phyloP scores from a whole-genome alignment of 2,113 vertebrate genomes.

The Alethe diademata region DNA sequence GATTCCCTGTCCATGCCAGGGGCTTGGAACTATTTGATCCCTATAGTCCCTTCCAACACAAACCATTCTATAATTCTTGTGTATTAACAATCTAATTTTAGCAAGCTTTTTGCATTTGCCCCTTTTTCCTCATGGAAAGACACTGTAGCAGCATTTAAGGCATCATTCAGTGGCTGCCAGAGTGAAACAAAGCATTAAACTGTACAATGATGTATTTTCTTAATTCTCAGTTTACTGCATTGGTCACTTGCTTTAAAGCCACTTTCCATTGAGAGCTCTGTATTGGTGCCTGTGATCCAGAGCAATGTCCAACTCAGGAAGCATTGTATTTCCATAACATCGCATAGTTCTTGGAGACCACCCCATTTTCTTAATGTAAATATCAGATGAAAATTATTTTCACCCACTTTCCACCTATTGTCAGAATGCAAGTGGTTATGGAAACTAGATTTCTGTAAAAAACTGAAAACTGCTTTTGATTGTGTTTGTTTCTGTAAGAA shows the following conservation, averaged over 20 bases:
- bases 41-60: neutral
- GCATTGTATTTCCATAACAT: neutral
- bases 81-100: no score
- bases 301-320: neutral
- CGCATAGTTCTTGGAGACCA: neutral
- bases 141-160: neutral
- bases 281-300: neutral
- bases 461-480: neutral
- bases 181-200: neutral
- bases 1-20: neutral
- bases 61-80: neutral
- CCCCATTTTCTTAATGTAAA: neutral
- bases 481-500: neutral
- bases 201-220: accelerated
- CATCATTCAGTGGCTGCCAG: neutral
- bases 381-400: neutral
- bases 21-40: neutral
- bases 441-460: neutral
- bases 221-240: neutral
- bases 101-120: neutral
- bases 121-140: neutral
- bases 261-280: accelerated
- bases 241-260: neutral
- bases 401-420: neutral
- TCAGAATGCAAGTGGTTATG: neutral